phyloP scores from a whole-genome alignment of 2,888 invertebrate species.

The Machimus atricapillus region DNA sequence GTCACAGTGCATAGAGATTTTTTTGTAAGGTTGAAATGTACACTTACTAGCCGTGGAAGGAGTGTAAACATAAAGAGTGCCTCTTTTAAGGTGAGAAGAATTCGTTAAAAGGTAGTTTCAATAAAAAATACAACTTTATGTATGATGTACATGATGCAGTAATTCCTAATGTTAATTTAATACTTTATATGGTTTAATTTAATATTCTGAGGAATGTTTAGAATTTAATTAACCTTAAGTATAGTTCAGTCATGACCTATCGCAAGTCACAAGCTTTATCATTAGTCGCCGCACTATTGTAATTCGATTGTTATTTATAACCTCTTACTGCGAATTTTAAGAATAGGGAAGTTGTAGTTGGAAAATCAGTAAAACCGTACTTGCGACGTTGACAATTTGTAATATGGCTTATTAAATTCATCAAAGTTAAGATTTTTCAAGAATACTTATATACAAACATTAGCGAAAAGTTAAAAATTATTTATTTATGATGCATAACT shows the following conservation, averaged over 20 bases:
- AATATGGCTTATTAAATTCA: not conserved
- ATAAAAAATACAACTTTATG: too few relatives aligned
- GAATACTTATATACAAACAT: too few relatives aligned
- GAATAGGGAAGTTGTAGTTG: not conserved
- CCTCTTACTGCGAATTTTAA: too few relatives aligned
- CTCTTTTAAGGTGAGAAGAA: slow-evolving; percentile 83
- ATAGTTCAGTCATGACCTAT: not conserved
- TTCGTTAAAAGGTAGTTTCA: too few relatives aligned
- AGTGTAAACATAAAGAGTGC: slow-evolving; percentile 96
- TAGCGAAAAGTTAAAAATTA: too few relatives aligned
- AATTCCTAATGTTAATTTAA: not conserved
- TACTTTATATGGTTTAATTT: not conserved
- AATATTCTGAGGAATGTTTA: not conserved
- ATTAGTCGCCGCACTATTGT: too few relatives aligned
- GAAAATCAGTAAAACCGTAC: not conserved
- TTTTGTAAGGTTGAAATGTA: slow-evolving; percentile 82
- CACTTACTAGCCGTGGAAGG: slow-evolving; percentile 92
- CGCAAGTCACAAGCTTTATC: not conserved
- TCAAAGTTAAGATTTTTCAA: not conserved
- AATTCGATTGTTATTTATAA: too few relatives aligned
- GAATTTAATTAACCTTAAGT: not conserved
- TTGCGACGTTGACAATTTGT: not conserved
- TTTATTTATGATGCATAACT: too few relatives aligned
- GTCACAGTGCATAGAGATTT: slow-evolving; percentile 60
- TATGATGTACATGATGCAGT: not conserved